Conservation (phyloP, 1,140 invertebrate species). For the Zaprionus africanus region DNA sequence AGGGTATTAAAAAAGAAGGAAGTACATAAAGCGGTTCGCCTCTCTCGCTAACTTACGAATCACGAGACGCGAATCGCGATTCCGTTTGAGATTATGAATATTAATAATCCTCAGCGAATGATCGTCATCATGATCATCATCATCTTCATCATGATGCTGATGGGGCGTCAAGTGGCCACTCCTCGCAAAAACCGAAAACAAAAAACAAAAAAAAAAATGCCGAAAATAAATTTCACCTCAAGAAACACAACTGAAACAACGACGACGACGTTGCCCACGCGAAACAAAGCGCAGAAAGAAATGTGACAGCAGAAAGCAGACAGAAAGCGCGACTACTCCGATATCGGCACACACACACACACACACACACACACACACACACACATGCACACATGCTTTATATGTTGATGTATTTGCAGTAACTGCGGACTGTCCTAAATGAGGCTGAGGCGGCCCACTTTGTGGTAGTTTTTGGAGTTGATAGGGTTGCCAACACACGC, state of each 20-base stretch:
- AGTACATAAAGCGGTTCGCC: conserved; percentile 32
- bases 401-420: conserved; percentile 1
- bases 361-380: conserved; percentile 7
- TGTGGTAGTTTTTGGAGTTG: conserved; percentile 9
- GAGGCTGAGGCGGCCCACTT: conserved; percentile 24
- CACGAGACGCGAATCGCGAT: conserved; percentile 36
- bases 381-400: conserved; percentile 21
- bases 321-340: conserved; percentile 14
- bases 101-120: conserved; percentile 4
- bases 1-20: conserved; percentile 28
- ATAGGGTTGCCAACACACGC: conserved; percentile 20
- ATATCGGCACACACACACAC: conserved; percentile 12
- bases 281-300: conserved; percentile 55
- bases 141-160: conserved; percentile 8
- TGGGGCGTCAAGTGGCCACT: conserved; percentile 48
- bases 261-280: conserved; percentile 43
- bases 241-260: conserved; percentile 56
- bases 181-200: conserved; percentile 57
- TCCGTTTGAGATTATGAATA: conserved; percentile 34
- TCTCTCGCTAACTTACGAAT: conserved; percentile 35
- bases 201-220: conserved; percentile 44
- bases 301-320: conserved; percentile 73
- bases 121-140: neutral
- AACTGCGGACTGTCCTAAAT: conserved; percentile 36
- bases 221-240: conserved; percentile 66